These are phyloP conservation scores for Oreocharis arfaki DNA, from an alignment of 2,113 vertebrate species.

Conservation along the genomic window DNA sequence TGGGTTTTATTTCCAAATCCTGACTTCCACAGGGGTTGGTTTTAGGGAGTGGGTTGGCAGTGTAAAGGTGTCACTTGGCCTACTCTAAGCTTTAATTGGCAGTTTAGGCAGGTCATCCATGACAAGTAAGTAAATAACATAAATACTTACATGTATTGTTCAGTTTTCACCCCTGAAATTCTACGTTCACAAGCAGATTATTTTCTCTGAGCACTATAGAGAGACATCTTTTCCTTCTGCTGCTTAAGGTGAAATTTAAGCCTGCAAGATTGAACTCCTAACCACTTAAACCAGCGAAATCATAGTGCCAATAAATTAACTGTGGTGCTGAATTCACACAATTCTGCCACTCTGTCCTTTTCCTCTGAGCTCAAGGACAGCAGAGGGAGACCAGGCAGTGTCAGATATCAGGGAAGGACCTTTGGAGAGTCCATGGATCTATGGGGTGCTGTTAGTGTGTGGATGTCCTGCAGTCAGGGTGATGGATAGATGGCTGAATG, in stretches of 20 bases:
- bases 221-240: not conserved
- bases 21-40: not conserved
- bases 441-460: accelerated
- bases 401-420: not conserved
- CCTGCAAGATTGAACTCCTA: not conserved
- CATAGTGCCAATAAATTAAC: not conserved
- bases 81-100: not conserved
- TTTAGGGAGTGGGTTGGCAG: not conserved
- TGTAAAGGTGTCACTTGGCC: not conserved
- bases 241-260: not conserved
- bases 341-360: not conserved
- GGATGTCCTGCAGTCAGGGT: not conserved
- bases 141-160: not conserved
- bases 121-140: not conserved
- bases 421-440: not conserved
- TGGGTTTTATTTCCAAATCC: not conserved
- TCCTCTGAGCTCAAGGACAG: not conserved
- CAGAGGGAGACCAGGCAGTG: not conserved
- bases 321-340: not conserved
- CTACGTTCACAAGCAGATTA: not conserved
- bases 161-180: not conserved
- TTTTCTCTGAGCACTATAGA: not conserved
- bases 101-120: not conserved
- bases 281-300: not conserved
- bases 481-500: not conserved